phyloP scores from a whole-genome alignment of 2,797 vertebrate genomes.

The Cyclopterus lumpus region DNA sequence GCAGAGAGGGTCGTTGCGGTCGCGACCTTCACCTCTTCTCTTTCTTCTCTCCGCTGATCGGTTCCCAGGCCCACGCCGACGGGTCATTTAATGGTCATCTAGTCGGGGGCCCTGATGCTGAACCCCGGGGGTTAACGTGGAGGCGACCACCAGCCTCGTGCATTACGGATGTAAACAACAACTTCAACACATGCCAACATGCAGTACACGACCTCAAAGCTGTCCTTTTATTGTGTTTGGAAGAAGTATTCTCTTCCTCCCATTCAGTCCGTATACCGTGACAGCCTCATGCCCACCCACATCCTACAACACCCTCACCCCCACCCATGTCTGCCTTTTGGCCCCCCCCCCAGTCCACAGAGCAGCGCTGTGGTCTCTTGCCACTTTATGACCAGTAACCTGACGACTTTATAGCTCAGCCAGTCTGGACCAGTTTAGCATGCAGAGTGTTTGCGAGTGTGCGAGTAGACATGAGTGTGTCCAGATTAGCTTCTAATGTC shows the following conservation, averaged over 20 bases:
- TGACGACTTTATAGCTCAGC: slow-evolving; percentile 55
- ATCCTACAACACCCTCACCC: slow-evolving; percentile 27
- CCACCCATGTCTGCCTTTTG: not conserved
- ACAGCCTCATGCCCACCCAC: slow-evolving; percentile 62
- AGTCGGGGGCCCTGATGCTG: slow-evolving; percentile 67
- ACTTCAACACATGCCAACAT: slow-evolving; percentile 1
- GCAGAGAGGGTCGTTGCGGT: slow-evolving; percentile 25
- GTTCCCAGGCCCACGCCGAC: slow-evolving; percentile 78
- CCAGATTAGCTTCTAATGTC: slow-evolving; percentile 8
- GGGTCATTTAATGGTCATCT: slow-evolving; percentile 77
- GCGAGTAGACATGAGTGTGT: not conserved
- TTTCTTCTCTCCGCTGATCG: slow-evolving; percentile 16
- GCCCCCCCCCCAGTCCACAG: slow-evolving; percentile 13
- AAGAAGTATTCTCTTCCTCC: slow-evolving; percentile 17
- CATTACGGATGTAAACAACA: slow-evolving; percentile 13
- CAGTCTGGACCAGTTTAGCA: slow-evolving; percentile 68
- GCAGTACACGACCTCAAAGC: not conserved
- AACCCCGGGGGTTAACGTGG: slow-evolving; percentile 66
- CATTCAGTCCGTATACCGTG: slow-evolving; percentile 6
- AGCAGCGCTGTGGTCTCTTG: slow-evolving; percentile 26
- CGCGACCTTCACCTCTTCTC: slow-evolving; percentile 39
- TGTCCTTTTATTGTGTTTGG: slow-evolving; percentile 5
- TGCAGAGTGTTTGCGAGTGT: slow-evolving; percentile 22
- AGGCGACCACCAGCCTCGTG: not conserved
- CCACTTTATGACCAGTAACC: slow-evolving; percentile 68